These are phyloP conservation scores for Desmodus rotundus DNA, from an alignment of 2,113 vertebrate genomes.

Conservation along the genomic window DNA sequence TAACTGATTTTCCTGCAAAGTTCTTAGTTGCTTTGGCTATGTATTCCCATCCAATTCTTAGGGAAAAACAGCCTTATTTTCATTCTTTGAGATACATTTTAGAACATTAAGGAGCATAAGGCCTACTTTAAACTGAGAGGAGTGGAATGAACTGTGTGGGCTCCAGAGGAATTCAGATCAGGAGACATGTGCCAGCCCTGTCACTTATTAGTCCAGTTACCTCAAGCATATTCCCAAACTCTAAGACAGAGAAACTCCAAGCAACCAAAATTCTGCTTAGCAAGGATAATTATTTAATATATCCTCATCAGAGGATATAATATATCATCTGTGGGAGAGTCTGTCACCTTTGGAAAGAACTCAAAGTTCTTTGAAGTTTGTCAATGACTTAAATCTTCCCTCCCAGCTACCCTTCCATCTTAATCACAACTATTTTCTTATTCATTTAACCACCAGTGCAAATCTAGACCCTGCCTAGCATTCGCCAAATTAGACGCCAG, in stretches of 20 bases:
- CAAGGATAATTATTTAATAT: neutral
- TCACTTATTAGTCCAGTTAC: neutral
- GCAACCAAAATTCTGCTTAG: neutral
- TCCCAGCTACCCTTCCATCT: neutral
- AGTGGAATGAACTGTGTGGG: neutral
- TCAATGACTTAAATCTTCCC: neutral
- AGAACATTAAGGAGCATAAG: neutral
- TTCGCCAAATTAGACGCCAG: neutral
- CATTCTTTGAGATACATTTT: neutral
- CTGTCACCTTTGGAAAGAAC: neutral
- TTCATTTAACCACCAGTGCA: neutral
- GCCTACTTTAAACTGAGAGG: neutral
- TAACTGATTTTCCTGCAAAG: neutral
- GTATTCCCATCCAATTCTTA: neutral
- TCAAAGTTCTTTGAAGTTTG: neutral
- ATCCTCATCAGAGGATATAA: too few species aligned
- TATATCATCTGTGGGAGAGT: neutral
- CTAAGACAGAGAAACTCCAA: neutral
- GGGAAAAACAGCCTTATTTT: neutral
- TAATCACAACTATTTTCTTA: neutral
- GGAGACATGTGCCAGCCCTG: neutral
- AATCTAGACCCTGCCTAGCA: neutral
- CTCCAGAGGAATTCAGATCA: neutral
- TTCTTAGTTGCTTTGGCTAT: neutral
- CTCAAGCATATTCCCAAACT: neutral